These are phyloP conservation scores for Gisinianus flammeolus DNA, from an alignment of 2,888 invertebrate species.

Conservation along the genomic window DNA sequence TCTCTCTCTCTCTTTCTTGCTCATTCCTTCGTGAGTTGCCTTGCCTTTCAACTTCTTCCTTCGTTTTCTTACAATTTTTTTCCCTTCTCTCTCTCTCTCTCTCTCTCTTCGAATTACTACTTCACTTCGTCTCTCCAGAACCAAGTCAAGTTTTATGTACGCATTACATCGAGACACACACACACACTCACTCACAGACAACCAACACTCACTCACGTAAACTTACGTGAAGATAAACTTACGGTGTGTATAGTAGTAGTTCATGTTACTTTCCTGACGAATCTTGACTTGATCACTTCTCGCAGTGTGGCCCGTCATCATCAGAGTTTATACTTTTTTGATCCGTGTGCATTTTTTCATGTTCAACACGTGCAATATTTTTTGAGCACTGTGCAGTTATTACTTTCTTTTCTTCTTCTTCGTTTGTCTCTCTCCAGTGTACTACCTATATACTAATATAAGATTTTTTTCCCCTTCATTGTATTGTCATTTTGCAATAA, in stretches of 20 bases:
- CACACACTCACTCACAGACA: constrained; percentile 6
- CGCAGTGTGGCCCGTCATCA: constrained; percentile 17
- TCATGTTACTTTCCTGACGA: constrained; percentile 27
- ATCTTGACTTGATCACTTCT: constrained; percentile 34
- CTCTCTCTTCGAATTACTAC: constrained; percentile 38
- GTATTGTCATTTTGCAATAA: not conserved
- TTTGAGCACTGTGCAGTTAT: not conserved
- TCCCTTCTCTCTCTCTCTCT: constrained; percentile 6
- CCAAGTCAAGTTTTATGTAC: constrained; percentile 31
- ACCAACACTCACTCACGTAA: not conserved
- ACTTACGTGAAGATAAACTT: constrained; percentile 19
- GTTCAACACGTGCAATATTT: constrained; percentile 20
- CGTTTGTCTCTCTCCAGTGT: not conserved
- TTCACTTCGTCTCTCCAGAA: constrained; percentile 28
- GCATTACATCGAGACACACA: not conserved
- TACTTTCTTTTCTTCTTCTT: not conserved
- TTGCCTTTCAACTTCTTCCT: constrained; percentile 38
- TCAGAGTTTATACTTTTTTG: constrained; percentile 13
- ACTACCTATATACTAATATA: not conserved
- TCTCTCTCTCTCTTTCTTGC: not conserved
- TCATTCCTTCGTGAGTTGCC: constrained; percentile 36
- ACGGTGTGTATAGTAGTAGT: constrained; percentile 7
- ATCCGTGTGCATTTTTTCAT: not conserved
- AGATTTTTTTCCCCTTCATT: not conserved
- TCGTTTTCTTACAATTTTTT: constrained; percentile 39